Percentiles rank a stretch among this genome's conserved stretches.
phyloP scores from a whole-genome alignment of 2,113 vertebrate genomes.

The Suricata suricatta region DNA sequence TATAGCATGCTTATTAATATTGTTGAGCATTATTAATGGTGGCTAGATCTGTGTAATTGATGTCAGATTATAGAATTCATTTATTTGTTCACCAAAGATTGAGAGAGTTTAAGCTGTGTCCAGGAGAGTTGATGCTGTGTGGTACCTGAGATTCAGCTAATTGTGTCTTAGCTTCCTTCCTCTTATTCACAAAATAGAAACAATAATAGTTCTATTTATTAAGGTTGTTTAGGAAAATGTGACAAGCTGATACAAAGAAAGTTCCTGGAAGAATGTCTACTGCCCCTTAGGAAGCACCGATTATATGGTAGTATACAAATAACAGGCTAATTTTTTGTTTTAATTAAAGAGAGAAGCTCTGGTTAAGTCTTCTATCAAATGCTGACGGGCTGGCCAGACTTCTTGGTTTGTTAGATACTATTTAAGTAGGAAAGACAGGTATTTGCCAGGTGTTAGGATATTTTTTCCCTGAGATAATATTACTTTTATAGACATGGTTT shows the following conservation, averaged over 20 bases:
- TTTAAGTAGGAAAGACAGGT: not conserved
- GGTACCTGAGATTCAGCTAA: not conserved
- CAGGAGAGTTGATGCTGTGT: not conserved
- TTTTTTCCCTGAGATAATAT: not conserved
- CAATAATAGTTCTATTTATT: not conserved
- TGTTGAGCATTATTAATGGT: not conserved
- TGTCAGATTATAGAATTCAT: not conserved
- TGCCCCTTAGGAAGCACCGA: not conserved
- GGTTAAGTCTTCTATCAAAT: not conserved
- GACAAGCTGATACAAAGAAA: not conserved
- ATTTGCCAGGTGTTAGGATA: not conserved
- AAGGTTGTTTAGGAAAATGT: not conserved
- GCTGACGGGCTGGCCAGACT: not conserved
- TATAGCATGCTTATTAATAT: not conserved
- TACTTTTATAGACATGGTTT: not conserved
- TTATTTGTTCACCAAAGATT: conserved; percentile 35
- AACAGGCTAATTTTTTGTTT: not conserved
- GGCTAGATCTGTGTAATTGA: not conserved
- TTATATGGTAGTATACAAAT: not conserved
- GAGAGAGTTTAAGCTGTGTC: not conserved
- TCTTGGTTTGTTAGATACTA: not conserved
- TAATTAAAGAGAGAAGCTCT: not conserved
- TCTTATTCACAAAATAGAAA: not conserved
- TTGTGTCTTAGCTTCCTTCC: not conserved
- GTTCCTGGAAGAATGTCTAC: not conserved